Percentiles rank a stretch among this genome's conserved stretches.
Conservation (phyloP, 1,140 invertebrate genomes). For the Ylistrum balloti region DNA sequence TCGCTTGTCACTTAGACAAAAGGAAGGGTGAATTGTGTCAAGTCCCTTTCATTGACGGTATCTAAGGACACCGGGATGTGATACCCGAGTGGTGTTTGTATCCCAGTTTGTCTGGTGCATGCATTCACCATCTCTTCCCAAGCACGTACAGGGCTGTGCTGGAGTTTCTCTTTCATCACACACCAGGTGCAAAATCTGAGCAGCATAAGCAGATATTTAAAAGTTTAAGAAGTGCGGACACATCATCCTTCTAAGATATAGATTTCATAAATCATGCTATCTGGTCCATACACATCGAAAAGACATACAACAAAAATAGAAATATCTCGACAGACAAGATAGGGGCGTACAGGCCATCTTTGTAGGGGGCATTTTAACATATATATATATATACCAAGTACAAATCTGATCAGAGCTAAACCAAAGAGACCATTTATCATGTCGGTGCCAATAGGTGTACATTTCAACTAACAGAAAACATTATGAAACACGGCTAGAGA, state of each 20-base stretch:
- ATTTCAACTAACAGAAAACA: neutral
- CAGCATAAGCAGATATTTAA: slow-evolving; percentile 35
- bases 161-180: slow-evolving; percentile 25
- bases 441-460: neutral
- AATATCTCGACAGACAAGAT: slow-evolving; percentile 3
- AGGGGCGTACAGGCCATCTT: neutral
- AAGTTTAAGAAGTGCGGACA: slow-evolving; percentile 32
- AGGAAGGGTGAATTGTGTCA: neutral
- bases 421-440: neutral
- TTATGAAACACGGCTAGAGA: neutral
- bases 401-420: neutral
- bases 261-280: slow-evolving; percentile 22
- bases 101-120: neutral
- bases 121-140: neutral
- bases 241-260: slow-evolving; percentile 33
- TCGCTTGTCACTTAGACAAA: neutral
- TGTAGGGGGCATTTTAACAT: slow-evolving; percentile 11
- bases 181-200: slow-evolving; percentile 31
- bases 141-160: neutral
- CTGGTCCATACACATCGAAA: slow-evolving; percentile 27
- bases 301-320: slow-evolving; percentile 35
- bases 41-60: neutral
- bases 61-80: neutral
- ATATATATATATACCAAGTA: neutral
- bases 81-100: neutral